These are phyloP conservation scores for Diplodus puntazzo DNA, from an alignment of 2,797 vertebrate species.

Conservation along the genomic window DNA sequence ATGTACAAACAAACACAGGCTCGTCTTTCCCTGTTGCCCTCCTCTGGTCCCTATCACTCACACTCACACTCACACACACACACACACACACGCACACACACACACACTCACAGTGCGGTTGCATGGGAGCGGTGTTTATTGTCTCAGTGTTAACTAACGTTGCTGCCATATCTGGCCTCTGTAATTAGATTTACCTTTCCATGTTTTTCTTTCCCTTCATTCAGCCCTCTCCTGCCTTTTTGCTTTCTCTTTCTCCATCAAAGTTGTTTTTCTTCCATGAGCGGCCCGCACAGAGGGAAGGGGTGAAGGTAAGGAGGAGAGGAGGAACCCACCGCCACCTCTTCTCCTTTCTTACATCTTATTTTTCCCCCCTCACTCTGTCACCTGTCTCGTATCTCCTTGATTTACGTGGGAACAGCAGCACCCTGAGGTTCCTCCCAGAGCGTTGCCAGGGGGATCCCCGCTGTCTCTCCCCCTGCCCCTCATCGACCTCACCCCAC, in stretches of 20 bases:
- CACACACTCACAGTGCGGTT: slow-evolving; percentile 39
- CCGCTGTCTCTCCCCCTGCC: slow-evolving; percentile 22
- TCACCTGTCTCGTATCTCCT: slow-evolving; percentile 33
- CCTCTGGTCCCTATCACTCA: slow-evolving; percentile 76
- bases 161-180: slow-evolving; percentile 81
- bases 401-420: slow-evolving; percentile 50
- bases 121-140: slow-evolving; percentile 83
- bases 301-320: slow-evolving; percentile 23
- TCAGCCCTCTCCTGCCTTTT: slow-evolving; percentile 60
- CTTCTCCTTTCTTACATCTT: slow-evolving; percentile 20
- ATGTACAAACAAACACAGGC: slow-evolving; percentile 88
- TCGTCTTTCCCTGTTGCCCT: slow-evolving; percentile 85
- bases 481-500: slow-evolving; percentile 60
- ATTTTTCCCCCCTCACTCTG: slow-evolving; percentile 5
- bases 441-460: slow-evolving; percentile 50
- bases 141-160: slow-evolving; percentile 83
- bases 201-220: slow-evolving; percentile 82
- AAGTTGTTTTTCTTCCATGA: slow-evolving; percentile 65
- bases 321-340: slow-evolving; percentile 13
- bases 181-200: slow-evolving; percentile 87
- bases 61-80: slow-evolving; percentile 57
- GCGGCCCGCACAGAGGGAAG: slow-evolving; percentile 10
- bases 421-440: slow-evolving; percentile 50
- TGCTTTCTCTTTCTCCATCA: slow-evolving; percentile 54
- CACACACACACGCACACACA: slow-evolving; percentile 29